Percentiles rank a stretch among this genome's conserved stretches.
These are phyloP conservation scores for Pseudochirops cupreus DNA, from an alignment of 2,797 vertebrate genomes.

Conservation along the genomic window DNA sequence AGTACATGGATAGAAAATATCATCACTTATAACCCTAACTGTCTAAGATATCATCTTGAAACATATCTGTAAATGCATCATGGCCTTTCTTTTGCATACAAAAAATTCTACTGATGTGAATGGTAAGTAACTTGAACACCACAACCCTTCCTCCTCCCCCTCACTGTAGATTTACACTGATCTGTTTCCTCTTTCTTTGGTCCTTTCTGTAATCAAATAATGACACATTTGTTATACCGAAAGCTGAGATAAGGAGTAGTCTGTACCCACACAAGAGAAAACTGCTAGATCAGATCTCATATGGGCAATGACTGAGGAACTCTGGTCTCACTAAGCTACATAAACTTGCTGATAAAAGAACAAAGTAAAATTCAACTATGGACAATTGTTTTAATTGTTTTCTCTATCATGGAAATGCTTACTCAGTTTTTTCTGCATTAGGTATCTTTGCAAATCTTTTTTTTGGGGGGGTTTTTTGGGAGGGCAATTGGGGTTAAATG, in stretches of 20 bases:
- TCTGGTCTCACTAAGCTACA: neutral
- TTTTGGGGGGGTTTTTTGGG: too few species aligned
- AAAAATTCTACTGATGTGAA: neutral
- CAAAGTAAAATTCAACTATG: slow-evolving; percentile 3
- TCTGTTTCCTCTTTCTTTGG: neutral
- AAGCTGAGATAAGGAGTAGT: neutral
- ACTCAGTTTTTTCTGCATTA: neutral
- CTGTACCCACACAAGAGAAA: neutral
- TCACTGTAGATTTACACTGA: slow-evolving; percentile 6
- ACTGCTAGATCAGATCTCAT: neutral
- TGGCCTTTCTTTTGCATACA: slow-evolving; percentile 13
- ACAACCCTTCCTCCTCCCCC: neutral
- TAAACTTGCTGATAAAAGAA: slow-evolving; percentile 24
- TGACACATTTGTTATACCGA: slow-evolving; percentile 10
- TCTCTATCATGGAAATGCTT: neutral
- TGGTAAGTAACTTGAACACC: slow-evolving; percentile 3
- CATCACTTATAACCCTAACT: neutral
- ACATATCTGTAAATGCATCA: neutral
- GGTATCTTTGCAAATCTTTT: neutral
- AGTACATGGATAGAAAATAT: neutral
- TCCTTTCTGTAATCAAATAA: neutral
- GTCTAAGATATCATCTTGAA: slow-evolving; percentile 56
- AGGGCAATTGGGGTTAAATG: too few species aligned
- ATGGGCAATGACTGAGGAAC: slow-evolving; percentile 31
- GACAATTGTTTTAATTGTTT: slow-evolving; percentile 19